Conservation (phyloP, 2,113 vertebrate genomes). For the Hippocampus guttulatus region DNA sequence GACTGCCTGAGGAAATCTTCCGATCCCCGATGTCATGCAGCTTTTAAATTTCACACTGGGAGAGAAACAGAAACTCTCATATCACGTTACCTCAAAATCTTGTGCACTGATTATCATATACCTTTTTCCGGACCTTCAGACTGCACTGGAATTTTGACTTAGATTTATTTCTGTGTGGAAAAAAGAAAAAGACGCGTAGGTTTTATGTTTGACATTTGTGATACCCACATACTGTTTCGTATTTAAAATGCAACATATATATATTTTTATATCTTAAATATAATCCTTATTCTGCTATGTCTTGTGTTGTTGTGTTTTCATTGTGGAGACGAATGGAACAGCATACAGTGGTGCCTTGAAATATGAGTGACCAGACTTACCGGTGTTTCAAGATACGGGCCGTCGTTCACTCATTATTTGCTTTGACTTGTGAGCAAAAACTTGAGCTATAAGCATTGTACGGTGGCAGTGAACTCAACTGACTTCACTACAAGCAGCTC, state of each 20-base stretch:
- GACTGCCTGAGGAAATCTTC: too few relatives aligned
- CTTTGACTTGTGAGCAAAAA: background rate
- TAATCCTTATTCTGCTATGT: too few relatives aligned
- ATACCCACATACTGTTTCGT: background rate
- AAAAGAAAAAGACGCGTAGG: background rate
- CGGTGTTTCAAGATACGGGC: background rate
- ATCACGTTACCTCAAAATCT: background rate
- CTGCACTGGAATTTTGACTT: background rate
- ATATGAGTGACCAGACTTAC: background rate
- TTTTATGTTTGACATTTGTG: background rate
- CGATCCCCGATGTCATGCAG: too few relatives aligned
- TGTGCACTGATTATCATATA: background rate
- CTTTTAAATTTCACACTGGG: background rate
- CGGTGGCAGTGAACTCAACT: background rate
- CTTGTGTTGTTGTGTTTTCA: background rate
- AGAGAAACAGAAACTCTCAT: background rate
- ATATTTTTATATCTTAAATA: too few relatives aligned
- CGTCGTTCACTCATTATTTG: background rate
- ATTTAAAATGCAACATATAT: background rate
- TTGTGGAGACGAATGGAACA: background rate
- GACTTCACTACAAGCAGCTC: too few relatives aligned
- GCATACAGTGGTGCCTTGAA: background rate
- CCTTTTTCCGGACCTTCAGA: background rate
- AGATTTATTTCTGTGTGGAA: background rate
- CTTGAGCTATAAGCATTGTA: background rate